Evolutionary conservation across 2,113 vertebrate genomes (phyloP), one percentile per base, ranked within the genome.

Genomic region (Coryphaenoides rupestris): DNA sequence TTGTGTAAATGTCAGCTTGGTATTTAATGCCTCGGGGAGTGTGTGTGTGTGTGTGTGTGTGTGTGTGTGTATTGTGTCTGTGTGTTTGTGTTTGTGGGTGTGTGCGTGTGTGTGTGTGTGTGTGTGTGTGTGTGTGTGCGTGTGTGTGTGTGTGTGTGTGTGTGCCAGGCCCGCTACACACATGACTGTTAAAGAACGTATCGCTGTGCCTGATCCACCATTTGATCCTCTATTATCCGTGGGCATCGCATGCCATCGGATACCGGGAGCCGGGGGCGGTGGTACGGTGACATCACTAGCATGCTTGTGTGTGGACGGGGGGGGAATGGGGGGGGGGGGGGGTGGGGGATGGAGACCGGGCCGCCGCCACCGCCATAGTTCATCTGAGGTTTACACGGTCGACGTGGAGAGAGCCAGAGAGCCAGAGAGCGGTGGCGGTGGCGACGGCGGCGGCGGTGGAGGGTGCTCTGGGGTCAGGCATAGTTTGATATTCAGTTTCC

Each of bases 1-100:
- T 68, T 83, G 68, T 79, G 72, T 79, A 88, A 86, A 88, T 86
- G 85, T 85, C 85, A 88, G 74, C 82, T 74, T 82, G 84, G 74
- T 88, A 84, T 87, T 87, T 83, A 78, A 67, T 81, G 69, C 77
- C 74, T 80, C 69, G 54, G 85, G 81, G 73, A 78, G 71, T 15
- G 71, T 79, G 74, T 80, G 74, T 73, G 66, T 70, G 57, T 65
- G 24, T 46, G 47, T 68, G 69, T 28, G 26, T 28, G 26, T 28
- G 26, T 28, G 26, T 28, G 26, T 28, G 26, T 28, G 26, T 28
- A 6, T n/a, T 28, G 26, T 28, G 26, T 28, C 3, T 28, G 26
- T 28, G 26, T 28, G 26, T 28, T 3, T 28, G 28, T 33, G 28
- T 33, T 4, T 33, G 28, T 33, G 28, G 19, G 50, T 53, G 21